Percentiles rank a stretch among this genome's conserved stretches.
Conservation (phyloP, 2,888 invertebrate species). For the Agrochola circellaris region DNA sequence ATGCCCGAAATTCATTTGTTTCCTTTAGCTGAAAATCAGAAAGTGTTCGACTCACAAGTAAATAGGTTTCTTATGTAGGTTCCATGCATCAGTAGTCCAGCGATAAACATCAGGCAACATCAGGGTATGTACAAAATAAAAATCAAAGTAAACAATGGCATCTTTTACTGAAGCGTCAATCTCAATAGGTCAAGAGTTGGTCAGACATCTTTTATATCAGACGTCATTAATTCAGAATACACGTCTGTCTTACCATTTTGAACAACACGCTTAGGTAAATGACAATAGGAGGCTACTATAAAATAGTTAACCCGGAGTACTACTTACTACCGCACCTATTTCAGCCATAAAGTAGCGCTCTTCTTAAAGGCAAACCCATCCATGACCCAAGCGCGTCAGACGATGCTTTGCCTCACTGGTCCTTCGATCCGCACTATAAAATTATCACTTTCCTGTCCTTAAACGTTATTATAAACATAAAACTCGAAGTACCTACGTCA, state of each 20-base stretch:
- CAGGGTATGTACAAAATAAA: too few relatives aligned
- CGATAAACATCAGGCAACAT: too few relatives aligned
- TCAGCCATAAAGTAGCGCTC: neutral
- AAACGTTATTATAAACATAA: neutral
- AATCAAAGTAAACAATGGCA: too few relatives aligned
- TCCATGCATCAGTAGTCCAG: too few relatives aligned
- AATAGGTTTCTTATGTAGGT: too few relatives aligned
- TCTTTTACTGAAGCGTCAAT: too few relatives aligned
- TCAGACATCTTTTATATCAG: too few relatives aligned
- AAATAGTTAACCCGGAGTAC: too few relatives aligned
- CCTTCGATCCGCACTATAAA: neutral
- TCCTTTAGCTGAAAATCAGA: too few relatives aligned
- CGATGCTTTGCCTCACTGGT: neutral
- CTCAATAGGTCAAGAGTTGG: too few relatives aligned
- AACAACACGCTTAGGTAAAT: neutral
- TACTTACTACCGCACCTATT: neutral
- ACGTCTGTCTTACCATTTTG: neutral
- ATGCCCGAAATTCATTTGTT: too few relatives aligned
- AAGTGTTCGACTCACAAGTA: too few relatives aligned
- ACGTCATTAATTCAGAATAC: neutral
- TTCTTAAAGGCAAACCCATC: neutral
- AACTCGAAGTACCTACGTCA: neutral
- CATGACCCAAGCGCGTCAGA: neutral
- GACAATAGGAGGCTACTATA: neutral
- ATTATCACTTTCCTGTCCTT: neutral